Base-by-base conservation (phyloP, 2,113 vertebrate species). In the Cyanocitta stelleri region DNA sequence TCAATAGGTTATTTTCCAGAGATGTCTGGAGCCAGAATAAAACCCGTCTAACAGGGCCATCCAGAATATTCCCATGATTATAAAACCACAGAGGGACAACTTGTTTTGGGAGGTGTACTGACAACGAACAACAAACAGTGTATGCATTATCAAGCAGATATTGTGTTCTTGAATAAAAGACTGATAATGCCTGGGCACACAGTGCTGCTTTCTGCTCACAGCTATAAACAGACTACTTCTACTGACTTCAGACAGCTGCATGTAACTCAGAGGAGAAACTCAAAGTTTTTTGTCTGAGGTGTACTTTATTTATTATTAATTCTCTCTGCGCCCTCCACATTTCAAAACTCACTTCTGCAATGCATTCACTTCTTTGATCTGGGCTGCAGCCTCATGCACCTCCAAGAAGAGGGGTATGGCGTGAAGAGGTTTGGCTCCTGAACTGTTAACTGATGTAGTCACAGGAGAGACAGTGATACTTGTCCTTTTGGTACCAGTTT, bases 1-100 rank as follows among this genome's bases (percentile, higher is more conserved):
- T 98, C 97, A 98, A 96, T 91, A 92, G 97, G 84, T 37, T 88
- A 86, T 97, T 97, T 97, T 97, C 95, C 96, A 97, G 91, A 95
- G 85, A 75, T 44, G 76, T 76, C 93, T 95, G 87, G 93, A 97
- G 96, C 85, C 87, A 94, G 90, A 94, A 74, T 52, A 56, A 88
- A 95, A 67, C 51, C 35, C 20, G 0, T 61, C 78, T 84, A 89
- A 92, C 75, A 74, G 90, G 87, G 91, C 86, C 4, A 8, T 83
- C 5, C 6, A 92, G 73, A 97, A 95, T 85, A 97, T 96, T 96
- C 90, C 85, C 89, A 89, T 94, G 85, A 82, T 96, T 96, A 93
- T 83, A 93, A 91, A 93, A 76, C 72, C 92, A 51, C 82, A 67
- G 92, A 84, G 89, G 61, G 78, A 89, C 62, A 87, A 39, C 46